These are phyloP conservation scores for Dryobota labecula DNA, from an alignment of 2,888 invertebrate species.

Conservation along the genomic window DNA sequence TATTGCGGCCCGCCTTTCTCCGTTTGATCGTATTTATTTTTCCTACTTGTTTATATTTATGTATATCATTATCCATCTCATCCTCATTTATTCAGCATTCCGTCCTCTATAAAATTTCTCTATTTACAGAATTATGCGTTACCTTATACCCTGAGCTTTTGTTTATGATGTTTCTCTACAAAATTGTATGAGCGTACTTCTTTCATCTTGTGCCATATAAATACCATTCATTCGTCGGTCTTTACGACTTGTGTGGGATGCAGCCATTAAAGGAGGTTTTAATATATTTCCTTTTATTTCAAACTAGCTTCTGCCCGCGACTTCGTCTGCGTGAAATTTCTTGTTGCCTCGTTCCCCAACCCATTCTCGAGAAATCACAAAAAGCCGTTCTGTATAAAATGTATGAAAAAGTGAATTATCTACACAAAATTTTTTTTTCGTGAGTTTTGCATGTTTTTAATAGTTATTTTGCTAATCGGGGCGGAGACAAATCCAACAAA, in stretches of 20 bases:
- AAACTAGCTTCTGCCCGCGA: too few species aligned
- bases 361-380: too few species aligned
- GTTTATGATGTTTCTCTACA: too few species aligned
- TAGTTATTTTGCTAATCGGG: too few species aligned
- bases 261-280: conserved; percentile 24
- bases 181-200: neutral
- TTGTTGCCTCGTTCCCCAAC: too few species aligned
- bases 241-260: conserved; percentile 41
- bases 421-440: too few species aligned
- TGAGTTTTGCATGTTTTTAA: too few species aligned
- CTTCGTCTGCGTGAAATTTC: too few species aligned
- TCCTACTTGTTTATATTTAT: neutral
- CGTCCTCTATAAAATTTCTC: neutral
- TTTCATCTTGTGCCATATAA: conserved; percentile 20
- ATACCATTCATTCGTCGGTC: conserved; percentile 9
- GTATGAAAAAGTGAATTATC: too few species aligned
- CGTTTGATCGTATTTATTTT: neutral
- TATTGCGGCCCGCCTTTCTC: neutral
- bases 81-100: neutral
- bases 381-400: too few species aligned
- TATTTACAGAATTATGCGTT: neutral
- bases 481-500: too few species aligned
- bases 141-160: neutral
- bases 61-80: neutral
- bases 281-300: conserved; percentile 16